Evolutionary conservation across 2,888 invertebrate species (phyloP).

Genomic region (Noctua comes): DNA sequence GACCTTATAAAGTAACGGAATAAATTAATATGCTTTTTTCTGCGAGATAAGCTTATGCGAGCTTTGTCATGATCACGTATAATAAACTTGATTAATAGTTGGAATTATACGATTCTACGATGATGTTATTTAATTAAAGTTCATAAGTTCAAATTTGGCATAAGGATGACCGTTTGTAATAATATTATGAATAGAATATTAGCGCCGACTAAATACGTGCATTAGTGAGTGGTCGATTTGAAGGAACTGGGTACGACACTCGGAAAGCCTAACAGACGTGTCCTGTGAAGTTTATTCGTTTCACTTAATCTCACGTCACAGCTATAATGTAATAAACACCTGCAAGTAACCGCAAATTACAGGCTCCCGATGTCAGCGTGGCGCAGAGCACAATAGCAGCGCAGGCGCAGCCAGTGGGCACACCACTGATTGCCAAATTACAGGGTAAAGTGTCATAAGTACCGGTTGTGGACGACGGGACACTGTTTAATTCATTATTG

Average conservation of each 20-base stretch:
- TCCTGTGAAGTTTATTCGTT: constrained; percentile 70
- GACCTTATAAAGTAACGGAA: constrained; percentile 71
- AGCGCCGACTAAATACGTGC: background rate
- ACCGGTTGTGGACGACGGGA: constrained; percentile 75
- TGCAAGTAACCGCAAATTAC: constrained; percentile 87
- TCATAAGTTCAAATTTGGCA: constrained; percentile 28
- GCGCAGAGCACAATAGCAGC: constrained; percentile 79
- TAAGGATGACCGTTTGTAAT: constrained; percentile 20
- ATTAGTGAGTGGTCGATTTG: constrained; percentile 6
- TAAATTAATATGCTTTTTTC: constrained; percentile 69
- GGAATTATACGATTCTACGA: constrained; percentile 46
- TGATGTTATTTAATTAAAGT: constrained; percentile 45
- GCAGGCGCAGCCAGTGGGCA: constrained; percentile 67
- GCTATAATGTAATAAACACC: constrained; percentile 82
- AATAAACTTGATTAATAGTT: constrained; percentile 60
- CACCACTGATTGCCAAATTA: constrained; percentile 86
- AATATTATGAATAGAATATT: constrained; percentile 14
- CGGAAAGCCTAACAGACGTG: constrained; percentile 68
- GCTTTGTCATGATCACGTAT: constrained; percentile 47
- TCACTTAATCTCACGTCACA: constrained; percentile 72
- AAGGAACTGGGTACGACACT: constrained; percentile 34
- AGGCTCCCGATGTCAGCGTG: constrained; percentile 82
- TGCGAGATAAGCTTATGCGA: constrained; percentile 57
- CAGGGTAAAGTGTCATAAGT: constrained; percentile 86
- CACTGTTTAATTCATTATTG: constrained; percentile 77